These are phyloP conservation scores for Phengaris arion DNA, from an alignment of 2,888 invertebrate species.

Conservation along the genomic window DNA sequence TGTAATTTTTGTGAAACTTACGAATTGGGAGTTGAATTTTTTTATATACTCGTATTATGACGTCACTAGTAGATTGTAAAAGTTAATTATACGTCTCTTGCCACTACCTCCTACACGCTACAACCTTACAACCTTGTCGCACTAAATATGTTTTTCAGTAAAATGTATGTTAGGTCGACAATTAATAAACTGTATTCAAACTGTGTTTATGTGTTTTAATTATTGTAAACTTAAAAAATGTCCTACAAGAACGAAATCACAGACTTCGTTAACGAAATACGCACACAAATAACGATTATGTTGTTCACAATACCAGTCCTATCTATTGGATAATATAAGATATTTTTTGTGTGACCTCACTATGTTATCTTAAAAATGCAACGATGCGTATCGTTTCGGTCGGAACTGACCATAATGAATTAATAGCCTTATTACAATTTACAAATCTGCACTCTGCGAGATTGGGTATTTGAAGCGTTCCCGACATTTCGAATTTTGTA, in stretches of 20 bases:
- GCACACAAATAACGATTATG: too few relatives aligned
- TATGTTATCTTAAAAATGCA: too few relatives aligned
- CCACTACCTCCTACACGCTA: slow-evolving; percentile 32
- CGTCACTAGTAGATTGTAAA: slow-evolving; percentile 27
- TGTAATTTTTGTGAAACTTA: slow-evolving; percentile 15
- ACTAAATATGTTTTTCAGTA: slow-evolving; percentile 31
- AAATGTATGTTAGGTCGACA: slow-evolving; percentile 28
- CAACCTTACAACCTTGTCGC: slow-evolving; percentile 31
- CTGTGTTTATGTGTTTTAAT: slow-evolving; percentile 7
- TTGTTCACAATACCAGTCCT: too few relatives aligned
- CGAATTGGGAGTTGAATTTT: neutral
- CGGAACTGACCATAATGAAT: too few relatives aligned
- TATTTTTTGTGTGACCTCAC: too few relatives aligned
- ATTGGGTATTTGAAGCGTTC: too few relatives aligned
- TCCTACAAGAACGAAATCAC: neutral
- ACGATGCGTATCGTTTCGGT: too few relatives aligned
- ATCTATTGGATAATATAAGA: too few relatives aligned
- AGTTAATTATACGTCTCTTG: slow-evolving; percentile 33
- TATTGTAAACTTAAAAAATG: neutral
- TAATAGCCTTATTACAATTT: too few relatives aligned
- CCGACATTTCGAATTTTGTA: too few relatives aligned
- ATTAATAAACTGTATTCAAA: neutral
- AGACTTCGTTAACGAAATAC: too few relatives aligned
- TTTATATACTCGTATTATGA: slow-evolving; percentile 1
- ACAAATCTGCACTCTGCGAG: too few relatives aligned